Base-by-base conservation (phyloP, 2,888 invertebrate genomes). In the Pristionchus fissidentatus region DNA sequence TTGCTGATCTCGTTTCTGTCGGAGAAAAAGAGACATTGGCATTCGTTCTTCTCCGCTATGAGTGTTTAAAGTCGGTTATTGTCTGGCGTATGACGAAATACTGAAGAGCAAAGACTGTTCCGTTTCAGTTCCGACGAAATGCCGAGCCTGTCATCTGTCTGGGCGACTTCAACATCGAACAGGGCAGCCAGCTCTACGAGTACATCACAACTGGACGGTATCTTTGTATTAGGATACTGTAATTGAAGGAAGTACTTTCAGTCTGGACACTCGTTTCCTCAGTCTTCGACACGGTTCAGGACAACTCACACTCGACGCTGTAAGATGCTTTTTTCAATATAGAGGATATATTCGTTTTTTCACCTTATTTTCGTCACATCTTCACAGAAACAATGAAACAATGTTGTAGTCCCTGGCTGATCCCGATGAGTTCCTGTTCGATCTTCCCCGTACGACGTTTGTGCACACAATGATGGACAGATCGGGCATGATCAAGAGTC, bases 121-220 rank as follows among this genome's bases (percentile, higher is more conserved):
- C n/a, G 5, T 81, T 85, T 5, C 62, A 85, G 85, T 49, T 73
- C 43, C 70, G 75, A 82, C 29, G 52, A 15, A 15, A 55, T 19
- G 46, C 73, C 57, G 86, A 85, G 55, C 97, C 97, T 0, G 94
- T 96, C 7, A 95, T 99, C 85, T 88, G 98, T 85, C 95, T 96
- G 4, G 99, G 99, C 0, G 99, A 99, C 93, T 96, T 98, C 86
- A 99, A 98, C 93, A 95, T 96, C 3, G 94, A 94, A 84, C 96
- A 97, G 0, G 93, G 94, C 62, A 95, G 96, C 62, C 94, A 95
- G 2, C 94, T 96, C 0, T 95, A 95, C 90, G 93, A 94, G 83
- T 94, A 96, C 73, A 93, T 97, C 77, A 94, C 94, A 0, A 93
- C 93, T 38, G 96, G 96, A 26, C 26, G 38, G 41, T 81, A 49